Evolutionary conservation across 2,888 invertebrate genomes (phyloP).

Genomic region (Oscheius myriophilus): DNA sequence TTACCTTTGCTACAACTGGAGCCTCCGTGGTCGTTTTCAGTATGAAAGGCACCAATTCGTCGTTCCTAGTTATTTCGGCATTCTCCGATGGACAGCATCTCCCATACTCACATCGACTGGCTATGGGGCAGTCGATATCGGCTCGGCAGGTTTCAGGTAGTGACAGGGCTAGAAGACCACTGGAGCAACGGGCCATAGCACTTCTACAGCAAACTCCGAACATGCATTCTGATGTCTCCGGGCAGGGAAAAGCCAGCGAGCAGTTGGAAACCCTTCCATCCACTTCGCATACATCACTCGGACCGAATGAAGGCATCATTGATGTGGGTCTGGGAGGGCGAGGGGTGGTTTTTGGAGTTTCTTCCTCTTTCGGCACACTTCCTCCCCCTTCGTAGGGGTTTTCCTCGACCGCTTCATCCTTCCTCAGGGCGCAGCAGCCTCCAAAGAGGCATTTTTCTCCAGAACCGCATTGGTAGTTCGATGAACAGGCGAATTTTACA

Average conservation of each 20-base stretch:
- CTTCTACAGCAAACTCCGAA: constrained; percentile 53
- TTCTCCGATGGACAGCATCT: constrained; percentile 55
- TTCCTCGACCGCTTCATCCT: constrained; percentile 14
- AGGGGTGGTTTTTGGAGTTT: background rate
- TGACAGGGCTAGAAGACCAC: constrained; percentile 49
- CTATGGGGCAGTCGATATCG: constrained; percentile 56
- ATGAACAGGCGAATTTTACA: constrained; percentile 46
- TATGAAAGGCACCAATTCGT: constrained; percentile 11
- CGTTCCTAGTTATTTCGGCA: constrained; percentile 20
- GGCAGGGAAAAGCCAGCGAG: constrained; percentile 52
- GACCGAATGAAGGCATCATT: constrained; percentile 26
- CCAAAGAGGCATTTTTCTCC: constrained; percentile 52
- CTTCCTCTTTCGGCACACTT: background rate
- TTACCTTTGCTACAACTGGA: constrained; percentile 10
- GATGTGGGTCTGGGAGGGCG: constrained; percentile 7
- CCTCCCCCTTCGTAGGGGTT: constrained; percentile 2
- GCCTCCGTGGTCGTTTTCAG: constrained; percentile 11
- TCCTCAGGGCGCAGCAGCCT: constrained; percentile 44
- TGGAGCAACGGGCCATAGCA: constrained; percentile 37
- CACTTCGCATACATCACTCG: constrained; percentile 26
- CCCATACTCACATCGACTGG: constrained; percentile 53
- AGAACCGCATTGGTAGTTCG: constrained; percentile 48
- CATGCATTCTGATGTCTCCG: constrained; percentile 55
- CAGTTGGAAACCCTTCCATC: constrained; percentile 44
- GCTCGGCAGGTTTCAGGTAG: constrained; percentile 46